Evolutionary conservation across 2,888 invertebrate genomes (phyloP).

Genomic region (Drosophila percnosoma): DNA sequence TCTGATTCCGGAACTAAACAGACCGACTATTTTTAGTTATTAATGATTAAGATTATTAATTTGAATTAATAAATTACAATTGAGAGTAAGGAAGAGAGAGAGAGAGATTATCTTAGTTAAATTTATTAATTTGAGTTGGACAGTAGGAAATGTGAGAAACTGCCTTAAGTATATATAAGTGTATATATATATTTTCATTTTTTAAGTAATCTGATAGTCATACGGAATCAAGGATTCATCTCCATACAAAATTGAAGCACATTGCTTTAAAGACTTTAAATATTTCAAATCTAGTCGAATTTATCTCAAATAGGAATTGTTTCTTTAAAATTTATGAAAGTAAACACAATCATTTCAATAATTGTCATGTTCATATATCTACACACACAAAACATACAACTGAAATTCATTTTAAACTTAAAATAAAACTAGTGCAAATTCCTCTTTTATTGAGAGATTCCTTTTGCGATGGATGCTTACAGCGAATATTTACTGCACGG

Average conservation of each 20-base stretch:
- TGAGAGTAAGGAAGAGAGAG: background rate
- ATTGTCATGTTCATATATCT: background rate
- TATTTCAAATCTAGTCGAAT: background rate
- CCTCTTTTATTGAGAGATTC: background rate
- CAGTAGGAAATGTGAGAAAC: too few relatives aligned
- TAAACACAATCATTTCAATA: background rate
- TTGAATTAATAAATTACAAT: background rate
- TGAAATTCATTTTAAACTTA: background rate
- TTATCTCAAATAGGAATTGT: background rate
- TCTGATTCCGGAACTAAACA: slow-evolving; percentile 52
- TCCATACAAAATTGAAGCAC: background rate
- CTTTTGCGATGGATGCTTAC: background rate
- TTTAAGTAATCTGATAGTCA: background rate
- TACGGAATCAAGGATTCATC: background rate
- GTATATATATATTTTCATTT: too few relatives aligned
- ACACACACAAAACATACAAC: background rate
- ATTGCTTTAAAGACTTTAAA: background rate
- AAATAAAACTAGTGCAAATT: background rate
- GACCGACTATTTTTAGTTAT: background rate
- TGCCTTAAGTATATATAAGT: too few relatives aligned
- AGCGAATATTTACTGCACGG: background rate
- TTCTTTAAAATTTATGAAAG: background rate
- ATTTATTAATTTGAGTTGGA: too few relatives aligned
- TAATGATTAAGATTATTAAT: slow-evolving; percentile 1
- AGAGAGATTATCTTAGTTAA: too few relatives aligned